Evolutionary conservation across 2,888 invertebrate species (phyloP).

Genomic region (Melanostoma scalare): DNA sequence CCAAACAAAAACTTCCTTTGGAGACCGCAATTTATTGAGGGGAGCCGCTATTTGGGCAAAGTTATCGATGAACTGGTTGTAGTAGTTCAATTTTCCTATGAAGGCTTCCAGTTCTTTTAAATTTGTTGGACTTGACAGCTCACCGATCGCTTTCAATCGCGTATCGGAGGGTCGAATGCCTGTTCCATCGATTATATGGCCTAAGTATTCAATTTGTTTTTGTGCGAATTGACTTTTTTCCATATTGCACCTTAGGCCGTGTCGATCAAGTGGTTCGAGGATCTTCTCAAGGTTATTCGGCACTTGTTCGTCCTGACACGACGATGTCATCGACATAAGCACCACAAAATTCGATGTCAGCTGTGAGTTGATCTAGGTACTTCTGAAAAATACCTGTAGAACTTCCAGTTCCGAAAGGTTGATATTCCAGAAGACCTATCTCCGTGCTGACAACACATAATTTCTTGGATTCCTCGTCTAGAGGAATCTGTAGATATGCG

Average conservation of each 20-base stretch:
- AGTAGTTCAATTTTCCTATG: too few species aligned
- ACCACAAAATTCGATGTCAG: conserved; percentile 47
- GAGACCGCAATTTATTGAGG: too few species aligned
- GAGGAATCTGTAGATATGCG: conserved; percentile 8
- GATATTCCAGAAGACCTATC: conserved; percentile 61
- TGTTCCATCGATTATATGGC: conserved; percentile 50
- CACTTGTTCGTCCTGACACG: neutral
- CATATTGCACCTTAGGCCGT: conserved; percentile 57
- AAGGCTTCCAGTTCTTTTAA: conserved; percentile 3
- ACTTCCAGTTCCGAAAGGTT: conserved; percentile 68
- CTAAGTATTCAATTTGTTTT: conserved; percentile 57
- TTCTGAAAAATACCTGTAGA: conserved; percentile 52
- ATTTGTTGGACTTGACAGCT: conserved; percentile 31
- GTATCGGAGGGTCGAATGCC: conserved; percentile 47
- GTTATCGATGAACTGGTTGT: too few species aligned
- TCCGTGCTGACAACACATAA: conserved; percentile 31
- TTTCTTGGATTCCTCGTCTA: conserved; percentile 17
- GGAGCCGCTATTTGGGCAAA: too few species aligned
- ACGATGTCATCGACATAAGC: neutral
- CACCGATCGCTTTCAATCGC: conserved; percentile 40
- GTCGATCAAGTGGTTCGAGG: conserved; percentile 40
- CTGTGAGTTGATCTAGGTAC: conserved; percentile 61
- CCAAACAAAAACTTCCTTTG: too few species aligned
- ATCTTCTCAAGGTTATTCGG: conserved; percentile 36
- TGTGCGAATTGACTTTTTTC: conserved; percentile 54